Conservation (phyloP, 2,888 invertebrate genomes). For the Hypomecis punctinalis region DNA sequence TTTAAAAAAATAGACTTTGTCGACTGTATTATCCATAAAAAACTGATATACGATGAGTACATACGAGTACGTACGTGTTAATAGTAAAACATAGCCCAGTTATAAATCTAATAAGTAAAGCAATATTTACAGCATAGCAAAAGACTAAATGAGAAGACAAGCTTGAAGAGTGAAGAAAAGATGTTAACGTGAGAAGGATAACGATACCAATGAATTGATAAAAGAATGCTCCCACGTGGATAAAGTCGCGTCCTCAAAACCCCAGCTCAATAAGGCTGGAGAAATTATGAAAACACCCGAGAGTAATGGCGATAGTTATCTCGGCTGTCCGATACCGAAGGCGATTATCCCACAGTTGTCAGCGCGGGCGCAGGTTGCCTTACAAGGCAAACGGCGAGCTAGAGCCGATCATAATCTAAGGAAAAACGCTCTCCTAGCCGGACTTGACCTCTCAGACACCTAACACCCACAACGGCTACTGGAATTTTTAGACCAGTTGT, state of each 20-base stretch:
- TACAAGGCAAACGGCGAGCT: constrained; percentile 73
- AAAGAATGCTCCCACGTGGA: constrained; percentile 10
- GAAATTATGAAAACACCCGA: constrained; percentile 76
- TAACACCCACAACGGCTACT: constrained; percentile 51
- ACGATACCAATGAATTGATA: neutral
- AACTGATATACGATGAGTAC: too few species aligned
- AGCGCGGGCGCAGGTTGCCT: constrained; percentile 71
- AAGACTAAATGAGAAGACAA: neutral
- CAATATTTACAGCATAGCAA: neutral
- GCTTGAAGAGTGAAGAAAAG: too few species aligned
- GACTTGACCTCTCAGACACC: constrained; percentile 75
- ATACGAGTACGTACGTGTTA: too few species aligned
- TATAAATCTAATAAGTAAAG: too few species aligned
- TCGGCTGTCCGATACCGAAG: constrained; percentile 58
- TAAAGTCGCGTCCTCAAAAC: constrained; percentile 19
- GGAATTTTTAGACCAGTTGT: constrained; percentile 11
- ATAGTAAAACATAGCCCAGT: too few species aligned
- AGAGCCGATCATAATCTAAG: constrained; percentile 72
- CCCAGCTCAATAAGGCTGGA: constrained; percentile 58
- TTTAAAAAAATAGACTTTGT: too few species aligned
- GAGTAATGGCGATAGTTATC: constrained; percentile 65
- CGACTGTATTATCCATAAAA: neutral
- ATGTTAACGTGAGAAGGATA: neutral
- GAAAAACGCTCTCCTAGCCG: constrained; percentile 79
- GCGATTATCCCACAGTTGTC: constrained; percentile 81